Conservation (phyloP, 2,113 vertebrate species). For the Lipophrys pholis region DNA sequence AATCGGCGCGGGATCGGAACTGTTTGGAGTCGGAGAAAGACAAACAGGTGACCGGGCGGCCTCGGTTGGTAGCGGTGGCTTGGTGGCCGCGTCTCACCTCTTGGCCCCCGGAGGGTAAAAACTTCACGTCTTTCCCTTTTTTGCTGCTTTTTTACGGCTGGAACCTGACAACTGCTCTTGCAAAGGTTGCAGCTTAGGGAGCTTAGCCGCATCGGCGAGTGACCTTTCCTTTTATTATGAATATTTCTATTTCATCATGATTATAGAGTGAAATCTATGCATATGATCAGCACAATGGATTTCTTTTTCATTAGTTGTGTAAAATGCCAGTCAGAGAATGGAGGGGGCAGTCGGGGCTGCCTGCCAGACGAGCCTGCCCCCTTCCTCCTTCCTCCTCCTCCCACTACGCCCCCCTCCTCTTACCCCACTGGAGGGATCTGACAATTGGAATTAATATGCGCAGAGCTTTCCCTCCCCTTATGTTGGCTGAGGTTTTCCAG, state of each 20-base stretch:
- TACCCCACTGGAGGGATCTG: slow-evolving; percentile 68
- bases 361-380: slow-evolving; percentile 67
- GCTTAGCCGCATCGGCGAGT: slow-evolving; percentile 92
- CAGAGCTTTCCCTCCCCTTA: slow-evolving; percentile 85
- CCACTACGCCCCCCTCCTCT: neutral
- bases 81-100: slow-evolving; percentile 46
- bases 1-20: slow-evolving; percentile 3
- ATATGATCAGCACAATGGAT: slow-evolving; percentile 90
- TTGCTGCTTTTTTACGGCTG: slow-evolving; percentile 69
- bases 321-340: slow-evolving; percentile 90
- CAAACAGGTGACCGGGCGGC: slow-evolving; percentile 20
- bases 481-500: slow-evolving; percentile 90
- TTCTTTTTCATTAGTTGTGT: slow-evolving; percentile 91
- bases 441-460: slow-evolving; percentile 94
- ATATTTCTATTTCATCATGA: slow-evolving; percentile 90
- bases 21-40: slow-evolving; percentile 2
- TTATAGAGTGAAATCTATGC: slow-evolving; percentile 87
- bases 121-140: slow-evolving; percentile 55
- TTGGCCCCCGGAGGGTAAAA: slow-evolving; percentile 64
- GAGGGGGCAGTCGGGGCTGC: slow-evolving; percentile 69
- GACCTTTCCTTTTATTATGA: slow-evolving; percentile 99
- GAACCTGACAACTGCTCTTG: slow-evolving; percentile 85
- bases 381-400: slow-evolving; percentile 8
- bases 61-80: neutral
- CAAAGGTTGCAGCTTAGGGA: slow-evolving; percentile 96